Evolutionary conservation across 2,113 vertebrate genomes (phyloP).

Genomic region (Pluvialis apricaria): DNA sequence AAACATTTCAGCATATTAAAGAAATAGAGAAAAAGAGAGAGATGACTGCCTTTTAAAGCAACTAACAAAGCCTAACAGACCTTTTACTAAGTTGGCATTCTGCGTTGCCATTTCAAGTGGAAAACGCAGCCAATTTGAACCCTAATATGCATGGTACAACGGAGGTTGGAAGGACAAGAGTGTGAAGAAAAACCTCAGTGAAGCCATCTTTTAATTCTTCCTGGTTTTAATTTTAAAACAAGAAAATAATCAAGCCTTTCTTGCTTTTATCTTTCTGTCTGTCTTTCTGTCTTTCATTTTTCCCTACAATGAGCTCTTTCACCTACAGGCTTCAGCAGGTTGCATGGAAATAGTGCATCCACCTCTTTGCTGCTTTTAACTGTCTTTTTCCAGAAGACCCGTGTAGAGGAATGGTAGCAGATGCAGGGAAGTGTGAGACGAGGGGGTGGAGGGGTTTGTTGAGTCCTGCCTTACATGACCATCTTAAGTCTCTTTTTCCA

Average conservation of each 20-base stretch:
- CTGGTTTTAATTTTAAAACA: not conserved
- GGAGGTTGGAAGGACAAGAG: not conserved
- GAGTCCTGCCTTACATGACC: not conserved
- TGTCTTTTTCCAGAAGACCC: not conserved
- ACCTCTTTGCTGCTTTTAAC: not conserved
- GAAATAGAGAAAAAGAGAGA: not conserved
- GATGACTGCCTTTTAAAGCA: not conserved
- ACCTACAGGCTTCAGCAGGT: not conserved
- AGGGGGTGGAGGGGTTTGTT: not conserved
- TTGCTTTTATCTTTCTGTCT: not conserved
- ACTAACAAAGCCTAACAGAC: not conserved
- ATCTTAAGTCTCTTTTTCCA: not conserved
- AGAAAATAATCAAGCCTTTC: not conserved
- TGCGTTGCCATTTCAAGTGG: not conserved
- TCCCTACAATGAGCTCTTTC: not conserved
- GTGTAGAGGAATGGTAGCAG: not conserved
- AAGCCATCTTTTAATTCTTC: not conserved
- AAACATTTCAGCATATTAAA: not conserved
- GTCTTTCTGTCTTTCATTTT: not conserved
- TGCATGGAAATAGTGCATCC: not conserved
- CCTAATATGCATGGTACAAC: not conserved
- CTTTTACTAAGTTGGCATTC: not conserved
- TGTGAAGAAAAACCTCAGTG: not conserved
- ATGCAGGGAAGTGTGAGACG: not conserved
- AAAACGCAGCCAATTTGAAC: not conserved